A percentile compares a stretch with the other conserved stretches of the same genome.
phyloP scores from a whole-genome alignment of 2,888 invertebrate genomes.

The Gymnoscelis rufifasciata region DNA sequence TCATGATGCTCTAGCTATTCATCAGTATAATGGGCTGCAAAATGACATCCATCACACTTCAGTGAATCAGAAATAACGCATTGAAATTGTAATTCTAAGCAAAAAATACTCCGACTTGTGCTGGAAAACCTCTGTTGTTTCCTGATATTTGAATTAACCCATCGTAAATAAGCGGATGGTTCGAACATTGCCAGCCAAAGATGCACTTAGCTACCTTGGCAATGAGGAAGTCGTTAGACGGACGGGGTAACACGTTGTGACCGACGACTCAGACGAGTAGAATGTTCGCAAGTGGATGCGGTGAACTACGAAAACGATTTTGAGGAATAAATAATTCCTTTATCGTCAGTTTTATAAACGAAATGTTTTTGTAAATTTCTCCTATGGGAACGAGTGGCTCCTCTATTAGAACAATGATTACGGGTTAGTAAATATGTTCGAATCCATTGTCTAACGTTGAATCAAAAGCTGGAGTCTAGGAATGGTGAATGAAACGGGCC shows the following conservation, averaged over 20 bases:
- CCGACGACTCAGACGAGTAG: too few relatives aligned
- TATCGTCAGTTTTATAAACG: too few relatives aligned
- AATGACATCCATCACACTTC: conserved; percentile 39
- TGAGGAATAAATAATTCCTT: too few relatives aligned
- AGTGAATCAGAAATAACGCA: conserved; percentile 50
- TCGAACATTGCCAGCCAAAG: conserved; percentile 31
- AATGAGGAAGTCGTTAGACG: conserved; percentile 1
- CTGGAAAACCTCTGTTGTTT: conserved; percentile 60
- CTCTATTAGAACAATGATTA: background rate
- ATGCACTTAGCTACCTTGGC: conserved; percentile 18
- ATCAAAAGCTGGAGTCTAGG: conserved; percentile 28
- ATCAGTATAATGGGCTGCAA: conserved; percentile 54
- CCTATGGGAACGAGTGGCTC: background rate
- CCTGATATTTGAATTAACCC: conserved; percentile 32
- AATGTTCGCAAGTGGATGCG: too few relatives aligned
- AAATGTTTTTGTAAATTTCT: too few relatives aligned
- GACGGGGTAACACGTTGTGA: background rate
- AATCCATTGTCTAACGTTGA: conserved; percentile 26
- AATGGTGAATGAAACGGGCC: conserved; percentile 37
- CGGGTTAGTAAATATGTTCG: background rate
- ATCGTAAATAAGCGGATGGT: conserved; percentile 36
- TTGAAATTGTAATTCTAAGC: conserved; percentile 35
- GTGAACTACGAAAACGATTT: too few relatives aligned
- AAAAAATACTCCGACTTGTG: conserved; percentile 54
- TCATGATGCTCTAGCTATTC: conserved; percentile 56